phyloP scores from a whole-genome alignment of 2,888 invertebrate genomes.

The Eilema griseolum region DNA sequence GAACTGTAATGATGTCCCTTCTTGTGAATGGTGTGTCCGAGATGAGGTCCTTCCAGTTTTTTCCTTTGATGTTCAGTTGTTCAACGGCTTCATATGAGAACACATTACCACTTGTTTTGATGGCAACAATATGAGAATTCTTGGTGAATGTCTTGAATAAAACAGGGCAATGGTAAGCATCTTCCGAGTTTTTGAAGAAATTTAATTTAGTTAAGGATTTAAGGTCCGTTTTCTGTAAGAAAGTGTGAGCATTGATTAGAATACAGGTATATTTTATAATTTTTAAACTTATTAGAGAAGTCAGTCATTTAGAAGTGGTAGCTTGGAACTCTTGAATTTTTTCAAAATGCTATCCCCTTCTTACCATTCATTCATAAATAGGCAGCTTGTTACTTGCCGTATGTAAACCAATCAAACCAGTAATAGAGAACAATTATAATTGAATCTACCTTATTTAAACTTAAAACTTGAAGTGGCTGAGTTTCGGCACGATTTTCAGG shows the following conservation, averaged over 20 bases:
- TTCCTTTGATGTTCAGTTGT: slow-evolving; percentile 97
- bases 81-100: slow-evolving; percentile 98
- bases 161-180: slow-evolving; percentile 97
- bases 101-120: slow-evolving; percentile 97
- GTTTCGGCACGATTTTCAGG: too few species aligned
- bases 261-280: too few species aligned
- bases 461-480: too few species aligned
- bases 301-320: too few species aligned
- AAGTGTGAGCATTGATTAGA: background rate
- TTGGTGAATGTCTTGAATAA: slow-evolving; percentile 97
- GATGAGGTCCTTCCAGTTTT: slow-evolving; percentile 97
- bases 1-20: slow-evolving; percentile 96
- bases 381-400: too few species aligned
- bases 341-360: too few species aligned
- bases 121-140: slow-evolving; percentile 97
- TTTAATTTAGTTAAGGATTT: slow-evolving; percentile 94
- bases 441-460: too few species aligned
- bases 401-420: too few species aligned
- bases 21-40: slow-evolving; percentile 95
- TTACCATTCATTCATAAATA: too few species aligned
- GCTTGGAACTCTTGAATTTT: too few species aligned
- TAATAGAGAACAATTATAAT: too few species aligned
- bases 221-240: slow-evolving; percentile 90
- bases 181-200: slow-evolving; percentile 94
- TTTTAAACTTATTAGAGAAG: background rate